Evolutionary conservation across 2,113 vertebrate species (phyloP).

Genomic region (Chamaetylas fuelleborni): DNA sequence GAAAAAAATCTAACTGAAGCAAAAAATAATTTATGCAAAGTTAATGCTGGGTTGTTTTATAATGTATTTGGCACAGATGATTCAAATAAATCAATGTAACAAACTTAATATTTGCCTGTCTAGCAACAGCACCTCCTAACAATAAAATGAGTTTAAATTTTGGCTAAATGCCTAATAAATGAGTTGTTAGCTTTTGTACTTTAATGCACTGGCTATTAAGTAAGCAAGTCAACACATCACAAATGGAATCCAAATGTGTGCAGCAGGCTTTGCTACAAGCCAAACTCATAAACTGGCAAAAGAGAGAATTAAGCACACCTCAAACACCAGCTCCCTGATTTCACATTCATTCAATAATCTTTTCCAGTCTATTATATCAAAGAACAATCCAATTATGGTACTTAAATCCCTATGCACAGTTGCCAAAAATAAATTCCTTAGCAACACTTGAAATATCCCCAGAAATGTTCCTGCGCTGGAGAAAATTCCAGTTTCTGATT

Average conservation of each 20-base stretch:
- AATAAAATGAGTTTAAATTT: constrained; percentile 26
- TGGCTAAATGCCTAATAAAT: constrained; percentile 42
- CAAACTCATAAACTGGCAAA: constrained; percentile 2
- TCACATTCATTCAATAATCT: not conserved
- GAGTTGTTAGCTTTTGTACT: constrained; percentile 43
- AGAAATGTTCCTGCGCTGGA: not conserved
- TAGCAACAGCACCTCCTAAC: constrained; percentile 4
- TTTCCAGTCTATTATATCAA: constrained; percentile 13
- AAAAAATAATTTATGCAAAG: constrained; percentile 37
- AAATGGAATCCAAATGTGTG: not conserved
- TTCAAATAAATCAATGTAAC: constrained; percentile 41
- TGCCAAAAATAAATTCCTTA: constrained; percentile 27
- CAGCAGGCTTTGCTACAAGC: not conserved
- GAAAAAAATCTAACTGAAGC: not conserved
- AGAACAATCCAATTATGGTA: constrained; percentile 15
- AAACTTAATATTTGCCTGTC: constrained; percentile 31
- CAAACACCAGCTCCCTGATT: not conserved
- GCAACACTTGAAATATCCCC: not conserved
- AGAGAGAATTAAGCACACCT: not conserved
- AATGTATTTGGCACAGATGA: not conserved
- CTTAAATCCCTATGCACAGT: not conserved
- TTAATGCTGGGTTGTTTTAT: not conserved
- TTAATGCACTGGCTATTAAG: constrained; percentile 47
- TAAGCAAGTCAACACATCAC: constrained; percentile 5
- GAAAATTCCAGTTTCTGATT: not conserved